A percentile compares a stretch with the other conserved stretches of the same genome.
These are phyloP conservation scores for Linnaemya tessellans DNA, from an alignment of 2,888 invertebrate genomes.

Conservation along the genomic window DNA sequence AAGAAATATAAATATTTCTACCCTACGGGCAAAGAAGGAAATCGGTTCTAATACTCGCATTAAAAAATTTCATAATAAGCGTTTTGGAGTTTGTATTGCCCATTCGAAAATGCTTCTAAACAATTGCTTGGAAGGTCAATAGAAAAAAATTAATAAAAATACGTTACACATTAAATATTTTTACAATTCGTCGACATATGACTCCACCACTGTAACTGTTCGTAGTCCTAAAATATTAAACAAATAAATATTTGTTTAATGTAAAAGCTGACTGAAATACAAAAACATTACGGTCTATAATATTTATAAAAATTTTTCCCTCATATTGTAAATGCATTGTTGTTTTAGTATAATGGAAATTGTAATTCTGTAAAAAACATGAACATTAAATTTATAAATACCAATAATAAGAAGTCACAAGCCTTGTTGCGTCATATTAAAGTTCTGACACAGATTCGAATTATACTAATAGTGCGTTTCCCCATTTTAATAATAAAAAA, in stretches of 20 bases:
- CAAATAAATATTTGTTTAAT: neutral
- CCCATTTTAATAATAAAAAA: neutral
- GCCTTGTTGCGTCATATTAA: neutral
- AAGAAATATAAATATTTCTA: too few relatives aligned
- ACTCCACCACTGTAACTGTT: too few relatives aligned
- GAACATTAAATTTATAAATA: constrained; percentile 31
- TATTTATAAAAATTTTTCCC: neutral
- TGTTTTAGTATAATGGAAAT: neutral
- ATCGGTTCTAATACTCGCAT: too few relatives aligned
- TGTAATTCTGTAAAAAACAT: constrained; percentile 48
- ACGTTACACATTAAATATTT: too few relatives aligned
- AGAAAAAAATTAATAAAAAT: too few relatives aligned
- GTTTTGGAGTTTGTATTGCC: too few relatives aligned
- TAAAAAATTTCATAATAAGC: too few relatives aligned
- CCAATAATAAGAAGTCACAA: constrained; percentile 24
- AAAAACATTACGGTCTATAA: neutral
- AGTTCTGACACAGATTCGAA: constrained; percentile 1
- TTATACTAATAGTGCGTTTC: constrained; percentile 10
- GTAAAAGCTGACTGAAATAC: neutral
- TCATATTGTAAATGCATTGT: neutral
- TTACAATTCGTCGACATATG: too few relatives aligned
- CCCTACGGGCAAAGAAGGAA: too few relatives aligned
- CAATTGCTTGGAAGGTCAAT: too few relatives aligned
- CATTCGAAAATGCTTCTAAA: too few relatives aligned
- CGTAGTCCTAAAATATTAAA: neutral